phyloP scores from a whole-genome alignment of 2,888 invertebrate genomes.

The Aleiodes testaceus region DNA sequence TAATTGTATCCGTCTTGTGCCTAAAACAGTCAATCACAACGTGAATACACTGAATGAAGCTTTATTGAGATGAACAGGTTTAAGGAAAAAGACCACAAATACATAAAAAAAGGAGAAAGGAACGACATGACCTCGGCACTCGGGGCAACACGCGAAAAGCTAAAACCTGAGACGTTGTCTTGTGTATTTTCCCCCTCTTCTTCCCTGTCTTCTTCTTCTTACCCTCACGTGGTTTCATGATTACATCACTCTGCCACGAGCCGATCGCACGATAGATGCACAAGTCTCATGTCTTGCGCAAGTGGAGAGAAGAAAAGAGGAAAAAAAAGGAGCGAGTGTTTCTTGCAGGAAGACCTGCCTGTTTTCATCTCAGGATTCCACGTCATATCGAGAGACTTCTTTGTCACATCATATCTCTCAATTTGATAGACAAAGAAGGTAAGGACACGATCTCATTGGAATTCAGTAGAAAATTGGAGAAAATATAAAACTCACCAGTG shows the following conservation, averaged over 20 bases:
- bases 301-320: conserved; percentile 22
- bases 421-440: conserved; percentile 13
- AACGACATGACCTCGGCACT: conserved; percentile 12
- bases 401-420: conserved; percentile 31
- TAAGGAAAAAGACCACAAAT: neutral
- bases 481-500: conserved; percentile 61
- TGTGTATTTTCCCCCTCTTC: conserved; percentile 34
- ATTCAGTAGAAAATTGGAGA: neutral
- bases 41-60: neutral
- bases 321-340: conserved; percentile 28
- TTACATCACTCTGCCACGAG: conserved; percentile 49
- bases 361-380: conserved; percentile 42
- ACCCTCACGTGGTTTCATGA: conserved; percentile 46
- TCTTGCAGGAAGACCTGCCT: conserved; percentile 24
- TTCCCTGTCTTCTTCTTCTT: conserved; percentile 12
- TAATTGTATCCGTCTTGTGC: conserved; percentile 85
- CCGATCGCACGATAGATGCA: conserved; percentile 46
- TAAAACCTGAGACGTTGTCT: conserved; percentile 16
- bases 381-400: conserved; percentile 39
- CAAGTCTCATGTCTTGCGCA: conserved; percentile 38
- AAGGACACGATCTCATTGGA: conserved; percentile 1
- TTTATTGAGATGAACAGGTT: conserved; percentile 4
- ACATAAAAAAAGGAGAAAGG: conserved; percentile 32
- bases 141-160: conserved; percentile 31
- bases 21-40: conserved; percentile 64